phyloP scores from a whole-genome alignment of 1,140 invertebrate species.

The Lamellibrachia luymesi region DNA sequence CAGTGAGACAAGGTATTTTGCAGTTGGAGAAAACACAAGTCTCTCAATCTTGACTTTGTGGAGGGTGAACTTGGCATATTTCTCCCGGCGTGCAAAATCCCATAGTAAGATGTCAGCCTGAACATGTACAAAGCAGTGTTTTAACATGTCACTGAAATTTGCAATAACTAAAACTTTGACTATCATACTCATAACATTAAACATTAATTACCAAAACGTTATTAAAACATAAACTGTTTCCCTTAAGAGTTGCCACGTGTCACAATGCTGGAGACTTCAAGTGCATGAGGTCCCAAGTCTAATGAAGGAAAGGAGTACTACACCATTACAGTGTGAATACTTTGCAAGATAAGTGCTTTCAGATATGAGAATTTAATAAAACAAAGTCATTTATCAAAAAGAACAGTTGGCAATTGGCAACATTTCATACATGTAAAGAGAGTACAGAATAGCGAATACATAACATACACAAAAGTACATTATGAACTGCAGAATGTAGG shows the following conservation, averaged over 20 bases:
- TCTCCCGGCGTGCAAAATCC: slow-evolving; percentile 70
- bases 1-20: slow-evolving; percentile 77
- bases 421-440: no score
- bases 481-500: no score
- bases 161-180: neutral
- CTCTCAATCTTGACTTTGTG: slow-evolving; percentile 84
- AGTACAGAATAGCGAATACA: no score
- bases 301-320: no score
- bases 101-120: slow-evolving; percentile 81
- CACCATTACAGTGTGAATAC: no score
- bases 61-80: slow-evolving; percentile 70
- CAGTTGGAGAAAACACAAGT: slow-evolving; percentile 76
- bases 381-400: no score
- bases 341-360: no score
- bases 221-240: neutral
- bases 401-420: no score
- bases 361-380: no score
- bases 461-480: no score
- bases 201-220: neutral
- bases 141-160: neutral
- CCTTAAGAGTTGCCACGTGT: neutral
- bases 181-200: neutral
- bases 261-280: neutral
- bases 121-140: neutral
- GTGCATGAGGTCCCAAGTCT: no score